Percentiles rank a stretch among this genome's conserved stretches.
Evolutionary conservation across 1,140 invertebrate genomes (phyloP).

Genomic region (Drosophila tsacasi): DNA sequence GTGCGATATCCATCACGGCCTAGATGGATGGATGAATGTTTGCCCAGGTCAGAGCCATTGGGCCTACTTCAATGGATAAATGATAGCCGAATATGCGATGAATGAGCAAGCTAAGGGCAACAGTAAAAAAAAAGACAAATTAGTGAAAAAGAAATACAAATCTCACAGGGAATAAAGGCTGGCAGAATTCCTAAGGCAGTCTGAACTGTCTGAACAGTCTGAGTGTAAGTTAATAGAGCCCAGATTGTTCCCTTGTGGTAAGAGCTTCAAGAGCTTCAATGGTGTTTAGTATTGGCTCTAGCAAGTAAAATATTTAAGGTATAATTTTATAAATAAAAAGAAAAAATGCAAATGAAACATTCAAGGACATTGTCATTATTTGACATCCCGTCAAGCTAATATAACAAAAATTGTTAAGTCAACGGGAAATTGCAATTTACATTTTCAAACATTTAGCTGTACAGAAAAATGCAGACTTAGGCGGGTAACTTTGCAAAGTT

Average conservation of each 20-base stretch:
- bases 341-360: neutral
- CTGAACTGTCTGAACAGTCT: neutral
- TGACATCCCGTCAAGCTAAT: neutral
- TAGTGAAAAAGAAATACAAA: neutral
- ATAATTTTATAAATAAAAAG: neutral
- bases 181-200: neutral
- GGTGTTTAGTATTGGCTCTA: neutral
- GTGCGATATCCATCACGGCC: conserved; percentile 38
- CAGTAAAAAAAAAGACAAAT: no score
- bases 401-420: neutral
- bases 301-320: neutral
- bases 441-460: neutral
- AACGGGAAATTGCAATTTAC: neutral
- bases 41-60: conserved; percentile 27
- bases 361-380: no score
- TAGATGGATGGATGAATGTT: conserved; percentile 23
- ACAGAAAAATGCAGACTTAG: neutral
- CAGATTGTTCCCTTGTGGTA: neutral
- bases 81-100: conserved; percentile 26
- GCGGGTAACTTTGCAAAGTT: neutral
- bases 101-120: conserved; percentile 15
- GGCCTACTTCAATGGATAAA: conserved; percentile 11
- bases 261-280: neutral
- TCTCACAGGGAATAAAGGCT: neutral
- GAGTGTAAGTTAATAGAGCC: neutral